Conservation (phyloP, 1,140 invertebrate genomes). For the Drosophila obscura region DNA sequence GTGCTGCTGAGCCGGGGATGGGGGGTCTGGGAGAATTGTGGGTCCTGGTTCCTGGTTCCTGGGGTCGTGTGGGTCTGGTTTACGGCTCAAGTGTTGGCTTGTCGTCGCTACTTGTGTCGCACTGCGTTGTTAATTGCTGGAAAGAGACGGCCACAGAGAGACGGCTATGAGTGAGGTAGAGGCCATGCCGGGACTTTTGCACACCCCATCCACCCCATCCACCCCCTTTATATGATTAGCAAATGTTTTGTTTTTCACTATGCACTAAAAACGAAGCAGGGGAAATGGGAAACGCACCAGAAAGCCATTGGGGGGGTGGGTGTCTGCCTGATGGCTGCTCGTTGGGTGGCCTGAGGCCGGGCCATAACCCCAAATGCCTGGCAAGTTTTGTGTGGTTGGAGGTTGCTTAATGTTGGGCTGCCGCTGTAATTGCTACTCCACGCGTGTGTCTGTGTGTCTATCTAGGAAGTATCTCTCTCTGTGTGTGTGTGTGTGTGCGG, state of each 20-base stretch:
- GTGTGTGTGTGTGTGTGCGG: slow-evolving; percentile 27
- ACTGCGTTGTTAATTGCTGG: slow-evolving; percentile 75
- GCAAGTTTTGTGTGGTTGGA: slow-evolving; percentile 40
- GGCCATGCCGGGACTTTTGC: slow-evolving; percentile 14
- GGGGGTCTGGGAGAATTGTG: slow-evolving; percentile 24
- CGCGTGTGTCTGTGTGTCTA: slow-evolving; percentile 21
- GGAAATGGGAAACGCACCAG: slow-evolving; percentile 43
- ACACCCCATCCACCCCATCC: too few species aligned
- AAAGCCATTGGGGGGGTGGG: background rate
- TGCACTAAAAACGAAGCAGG: slow-evolving; percentile 68
- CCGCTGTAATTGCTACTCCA: slow-evolving; percentile 61
- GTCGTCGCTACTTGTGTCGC: slow-evolving; percentile 61
- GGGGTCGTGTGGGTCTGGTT: slow-evolving; percentile 65
- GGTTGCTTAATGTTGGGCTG: slow-evolving; percentile 73
- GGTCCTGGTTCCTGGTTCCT: slow-evolving; percentile 39
- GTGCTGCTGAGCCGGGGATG: background rate
- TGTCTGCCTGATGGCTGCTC: background rate
- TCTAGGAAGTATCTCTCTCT: background rate
- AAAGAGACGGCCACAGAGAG: slow-evolving; percentile 1
- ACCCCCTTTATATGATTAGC: slow-evolving; percentile 71
- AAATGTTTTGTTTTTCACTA: slow-evolving; percentile 79
- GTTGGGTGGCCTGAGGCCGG: background rate
- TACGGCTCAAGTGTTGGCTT: slow-evolving; percentile 75
- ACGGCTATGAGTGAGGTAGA: slow-evolving; percentile 10
- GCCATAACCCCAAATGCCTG: slow-evolving; percentile 42